A percentile compares a stretch with the other conserved stretches of the same genome.
Evolutionary conservation across 2,113 vertebrate genomes (phyloP).

Genomic region (Stomatorhinus ivindoensis): DNA sequence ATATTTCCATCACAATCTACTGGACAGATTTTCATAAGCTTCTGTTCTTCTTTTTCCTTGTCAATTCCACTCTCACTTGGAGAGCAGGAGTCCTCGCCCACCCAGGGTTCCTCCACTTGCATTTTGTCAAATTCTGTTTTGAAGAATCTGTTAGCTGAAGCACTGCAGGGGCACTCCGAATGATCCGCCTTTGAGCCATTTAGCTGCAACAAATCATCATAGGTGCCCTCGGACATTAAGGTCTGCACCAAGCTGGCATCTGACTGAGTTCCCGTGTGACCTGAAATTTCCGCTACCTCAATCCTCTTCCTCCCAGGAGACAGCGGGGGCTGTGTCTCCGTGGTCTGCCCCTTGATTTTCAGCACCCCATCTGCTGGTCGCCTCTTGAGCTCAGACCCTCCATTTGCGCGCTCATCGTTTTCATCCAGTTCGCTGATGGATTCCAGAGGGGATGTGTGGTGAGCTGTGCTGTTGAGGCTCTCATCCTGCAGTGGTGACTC

Average conservation of each 20-base stretch:
- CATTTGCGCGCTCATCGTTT: slow-evolving; percentile 6
- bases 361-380: slow-evolving; percentile 22
- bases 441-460: slow-evolving; percentile 28
- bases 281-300: neutral
- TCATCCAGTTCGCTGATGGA: slow-evolving; percentile 35
- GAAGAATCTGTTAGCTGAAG: neutral
- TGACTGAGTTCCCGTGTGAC: neutral
- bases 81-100: neutral
- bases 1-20: neutral
- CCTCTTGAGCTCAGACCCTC: slow-evolving; percentile 8
- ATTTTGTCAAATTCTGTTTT: neutral
- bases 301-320: neutral
- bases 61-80: neutral
- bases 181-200: slow-evolving; percentile 12
- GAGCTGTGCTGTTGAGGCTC: slow-evolving; percentile 14
- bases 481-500: slow-evolving; percentile 3
- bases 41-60: neutral
- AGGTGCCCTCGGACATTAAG: neutral
- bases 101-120: neutral
- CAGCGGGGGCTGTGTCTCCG: neutral
- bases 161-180: slow-evolving; percentile 4
- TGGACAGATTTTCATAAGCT: neutral
- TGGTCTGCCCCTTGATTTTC: neutral
- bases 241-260: neutral
- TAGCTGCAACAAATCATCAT: neutral